These are phyloP conservation scores for Cerastis leucographa DNA, from an alignment of 2,888 invertebrate species.

Conservation along the genomic window DNA sequence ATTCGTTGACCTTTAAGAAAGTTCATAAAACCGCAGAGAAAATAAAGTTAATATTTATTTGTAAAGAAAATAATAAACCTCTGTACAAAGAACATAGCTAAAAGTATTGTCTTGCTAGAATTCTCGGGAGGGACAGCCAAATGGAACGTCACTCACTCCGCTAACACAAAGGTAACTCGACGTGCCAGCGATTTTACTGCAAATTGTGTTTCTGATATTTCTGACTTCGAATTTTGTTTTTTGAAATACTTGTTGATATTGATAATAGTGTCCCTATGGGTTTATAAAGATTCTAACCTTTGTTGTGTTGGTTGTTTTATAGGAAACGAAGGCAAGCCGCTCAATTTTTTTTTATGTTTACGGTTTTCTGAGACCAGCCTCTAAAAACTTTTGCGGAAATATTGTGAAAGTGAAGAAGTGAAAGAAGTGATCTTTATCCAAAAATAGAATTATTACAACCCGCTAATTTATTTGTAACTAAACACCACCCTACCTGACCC, in stretches of 20 bases:
- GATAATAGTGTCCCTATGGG: background rate
- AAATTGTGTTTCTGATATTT: conserved; percentile 30
- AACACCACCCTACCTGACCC: conserved; percentile 7
- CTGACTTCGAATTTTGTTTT: background rate
- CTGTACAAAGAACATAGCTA: conserved; percentile 8
- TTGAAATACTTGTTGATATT: background rate
- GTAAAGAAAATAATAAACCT: conserved; percentile 20
- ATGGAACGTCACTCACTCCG: conserved; percentile 52
- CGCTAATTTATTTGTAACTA: background rate
- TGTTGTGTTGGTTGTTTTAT: too few species aligned
- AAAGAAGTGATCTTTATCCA: background rate
- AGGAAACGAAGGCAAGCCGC: too few species aligned
- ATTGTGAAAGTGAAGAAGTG: too few species aligned
- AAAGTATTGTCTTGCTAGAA: conserved; percentile 50
- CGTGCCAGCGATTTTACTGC: background rate
- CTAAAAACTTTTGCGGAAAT: background rate
- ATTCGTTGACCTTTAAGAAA: background rate
- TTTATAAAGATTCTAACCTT: too few species aligned
- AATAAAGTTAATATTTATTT: conserved; percentile 21
- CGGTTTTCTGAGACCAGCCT: too few species aligned
- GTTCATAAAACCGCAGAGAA: background rate
- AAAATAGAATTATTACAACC: conserved; percentile 6
- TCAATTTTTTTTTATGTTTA: too few species aligned
- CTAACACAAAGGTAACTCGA: conserved; percentile 13
- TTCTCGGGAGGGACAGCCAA: conserved; percentile 32